Conservation (phyloP, 2,888 invertebrate species). For the Amphipyra berbera region DNA sequence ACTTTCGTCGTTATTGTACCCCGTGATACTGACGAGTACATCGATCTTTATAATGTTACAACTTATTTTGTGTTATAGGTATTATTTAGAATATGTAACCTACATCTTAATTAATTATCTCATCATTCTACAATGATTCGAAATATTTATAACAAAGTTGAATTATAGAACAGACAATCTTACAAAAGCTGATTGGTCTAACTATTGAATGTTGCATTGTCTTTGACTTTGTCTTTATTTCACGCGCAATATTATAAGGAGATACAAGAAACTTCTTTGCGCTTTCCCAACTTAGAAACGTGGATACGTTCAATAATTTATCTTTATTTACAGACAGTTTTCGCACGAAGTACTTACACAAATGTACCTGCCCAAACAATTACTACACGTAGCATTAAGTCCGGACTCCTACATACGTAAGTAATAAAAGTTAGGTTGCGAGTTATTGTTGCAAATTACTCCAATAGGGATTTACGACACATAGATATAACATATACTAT, state of each 20-base stretch:
- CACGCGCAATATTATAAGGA: no score
- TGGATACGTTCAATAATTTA: neutral
- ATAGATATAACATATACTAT: conserved; percentile 24
- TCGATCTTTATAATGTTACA: conserved; percentile 38
- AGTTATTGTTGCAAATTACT: conserved; percentile 64
- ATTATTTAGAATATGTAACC: neutral
- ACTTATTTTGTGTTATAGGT: conserved; percentile 29
- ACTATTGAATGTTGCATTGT: no score
- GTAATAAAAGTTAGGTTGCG: conserved; percentile 57
- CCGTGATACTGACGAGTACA: conserved; percentile 62
- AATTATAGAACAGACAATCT: no score
- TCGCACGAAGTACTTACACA: conserved; percentile 3
- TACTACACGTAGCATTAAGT: conserved; percentile 23
- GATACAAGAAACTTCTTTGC: no score
- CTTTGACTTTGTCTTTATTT: no score
- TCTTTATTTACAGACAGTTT: neutral
- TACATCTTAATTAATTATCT: neutral
- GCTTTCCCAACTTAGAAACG: neutral
- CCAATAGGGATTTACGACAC: conserved; percentile 48
- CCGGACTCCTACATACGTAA: conserved; percentile 28
- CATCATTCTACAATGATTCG: neutral
- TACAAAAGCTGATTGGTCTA: no score
- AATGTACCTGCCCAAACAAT: conserved; percentile 25
- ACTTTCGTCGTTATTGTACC: conserved; percentile 77
- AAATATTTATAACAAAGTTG: no score